Evolutionary conservation across 2,797 vertebrate genomes (phyloP).

Genomic region (Salarias fasciatus): DNA sequence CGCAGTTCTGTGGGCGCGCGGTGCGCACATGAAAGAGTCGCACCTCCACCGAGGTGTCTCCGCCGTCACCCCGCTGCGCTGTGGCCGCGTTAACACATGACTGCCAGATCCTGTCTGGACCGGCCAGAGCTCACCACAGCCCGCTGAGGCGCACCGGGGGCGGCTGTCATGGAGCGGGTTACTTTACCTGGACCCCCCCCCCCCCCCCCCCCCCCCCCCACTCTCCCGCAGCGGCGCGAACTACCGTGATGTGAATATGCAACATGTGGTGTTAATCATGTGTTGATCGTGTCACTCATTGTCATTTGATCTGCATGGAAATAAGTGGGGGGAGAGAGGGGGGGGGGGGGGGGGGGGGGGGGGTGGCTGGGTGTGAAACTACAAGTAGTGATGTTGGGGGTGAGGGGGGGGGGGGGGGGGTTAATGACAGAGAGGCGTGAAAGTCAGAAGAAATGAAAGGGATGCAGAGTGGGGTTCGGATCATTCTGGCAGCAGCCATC

Average conservation of each 20-base stretch:
- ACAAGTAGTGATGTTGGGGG: conserved; percentile 54
- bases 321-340: neutral
- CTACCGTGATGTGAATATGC: too few species aligned
- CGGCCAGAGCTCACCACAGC: conserved; percentile 9
- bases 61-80: conserved; percentile 63
- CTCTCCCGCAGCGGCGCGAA: too few species aligned
- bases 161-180: too few species aligned
- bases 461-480: conserved; percentile 30
- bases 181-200: too few species aligned
- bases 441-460: conserved; percentile 33
- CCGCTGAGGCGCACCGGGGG: too few species aligned
- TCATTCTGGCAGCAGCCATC: too few species aligned
- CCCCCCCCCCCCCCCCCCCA: too few species aligned
- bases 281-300: too few species aligned
- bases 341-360: too few species aligned
- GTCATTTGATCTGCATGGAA: too few species aligned
- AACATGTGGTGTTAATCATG: too few species aligned
- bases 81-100: conserved; percentile 41
- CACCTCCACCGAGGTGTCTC: conserved; percentile 64
- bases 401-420: too few species aligned
- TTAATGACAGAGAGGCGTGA: conserved; percentile 67
- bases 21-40: conserved; percentile 51
- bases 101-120: conserved; percentile 70
- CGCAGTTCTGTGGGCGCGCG: neutral
- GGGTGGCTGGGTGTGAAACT: conserved; percentile 72